Evolutionary conservation across 1,140 invertebrate genomes (phyloP).

Genomic region (Trinorchestia longiramus): DNA sequence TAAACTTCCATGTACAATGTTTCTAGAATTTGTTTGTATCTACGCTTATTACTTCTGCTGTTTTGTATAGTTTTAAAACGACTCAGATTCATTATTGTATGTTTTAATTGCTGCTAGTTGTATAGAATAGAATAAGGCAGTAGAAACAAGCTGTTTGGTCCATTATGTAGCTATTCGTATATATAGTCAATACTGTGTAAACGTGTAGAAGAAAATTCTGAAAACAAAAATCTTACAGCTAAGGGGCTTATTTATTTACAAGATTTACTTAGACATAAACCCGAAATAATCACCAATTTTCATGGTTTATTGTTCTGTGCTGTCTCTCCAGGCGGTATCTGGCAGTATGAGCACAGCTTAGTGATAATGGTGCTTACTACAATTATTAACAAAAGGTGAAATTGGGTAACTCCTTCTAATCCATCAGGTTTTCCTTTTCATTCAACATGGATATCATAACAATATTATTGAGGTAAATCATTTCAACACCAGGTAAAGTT

Average conservation of each 20-base stretch:
- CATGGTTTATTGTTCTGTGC: not conserved
- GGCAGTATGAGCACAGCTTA: too few species aligned
- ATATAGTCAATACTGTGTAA: too few species aligned
- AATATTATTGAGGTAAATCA: not conserved
- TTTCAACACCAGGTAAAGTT: not conserved
- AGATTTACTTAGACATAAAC: not conserved
- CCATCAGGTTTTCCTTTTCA: not conserved
- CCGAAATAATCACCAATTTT: not conserved
- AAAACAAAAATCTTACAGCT: too few species aligned
- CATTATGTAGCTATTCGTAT: too few species aligned
- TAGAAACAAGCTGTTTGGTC: too few species aligned
- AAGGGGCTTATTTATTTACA: not conserved
- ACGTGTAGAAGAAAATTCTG: too few species aligned
- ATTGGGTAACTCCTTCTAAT: not conserved
- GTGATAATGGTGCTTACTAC: not conserved
- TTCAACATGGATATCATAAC: not conserved
- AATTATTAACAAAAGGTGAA: not conserved
- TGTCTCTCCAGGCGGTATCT: not conserved
- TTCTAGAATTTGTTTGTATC: too few species aligned
- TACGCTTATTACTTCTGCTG: too few species aligned
- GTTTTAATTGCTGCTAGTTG: too few species aligned
- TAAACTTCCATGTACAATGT: not conserved
- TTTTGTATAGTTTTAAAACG: too few species aligned
- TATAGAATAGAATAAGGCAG: too few species aligned
- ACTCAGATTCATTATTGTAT: too few species aligned